Evolutionary conservation across 2,113 vertebrate species (phyloP), one percentile per base, ranked within the genome.

Genomic region (Microcebus griseorufus): DNA sequence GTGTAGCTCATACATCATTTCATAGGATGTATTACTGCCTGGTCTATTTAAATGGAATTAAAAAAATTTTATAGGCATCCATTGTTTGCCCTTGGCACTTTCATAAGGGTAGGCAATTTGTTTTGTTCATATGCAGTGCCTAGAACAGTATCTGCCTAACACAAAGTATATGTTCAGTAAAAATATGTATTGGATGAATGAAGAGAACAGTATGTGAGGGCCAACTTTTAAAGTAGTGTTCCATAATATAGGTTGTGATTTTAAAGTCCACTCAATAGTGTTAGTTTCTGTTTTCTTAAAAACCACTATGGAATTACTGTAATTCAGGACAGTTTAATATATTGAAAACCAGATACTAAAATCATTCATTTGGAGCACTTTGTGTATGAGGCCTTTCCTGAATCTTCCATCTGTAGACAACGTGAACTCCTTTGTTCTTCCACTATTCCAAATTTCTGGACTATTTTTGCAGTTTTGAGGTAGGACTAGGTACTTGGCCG

Each of bases 271-370:
- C 51, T 69, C 20, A 45, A 27, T 75, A 79, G 22, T 58, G 51
- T 89, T 55, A 29, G 14, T 78, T 91, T 96, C 70, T 75, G 11
- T 79, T 86, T 95, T 37, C 45, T 90, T 92, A 90, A 55, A 95
- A 96, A 79, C 7, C 13, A 79, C 62, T 55, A 20, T 88, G 58
- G 9, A 83, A 92, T 91, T 92, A 20, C 22, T 70, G 0, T 87
- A 80, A 93, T 60, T 53, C 17, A 51, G 39, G 58, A 65, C 22
- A 10, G 16, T 45, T 80, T 88, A 65, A 34, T 70, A 55, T 45
- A 48, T 32, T 27, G 34, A 97, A 93, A 82, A 2, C 5, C 64
- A 91, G 32, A 75, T 92, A 27, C 39, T 96, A 55, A 89, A 95
- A 37, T 42, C 5, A 60, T 39, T 87, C 25, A 65, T 37, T 89